A percentile compares a stretch with the other conserved stretches of the same genome.
Evolutionary conservation across 2,888 invertebrate genomes (phyloP).

Genomic region (Sminthurinus aureus): DNA sequence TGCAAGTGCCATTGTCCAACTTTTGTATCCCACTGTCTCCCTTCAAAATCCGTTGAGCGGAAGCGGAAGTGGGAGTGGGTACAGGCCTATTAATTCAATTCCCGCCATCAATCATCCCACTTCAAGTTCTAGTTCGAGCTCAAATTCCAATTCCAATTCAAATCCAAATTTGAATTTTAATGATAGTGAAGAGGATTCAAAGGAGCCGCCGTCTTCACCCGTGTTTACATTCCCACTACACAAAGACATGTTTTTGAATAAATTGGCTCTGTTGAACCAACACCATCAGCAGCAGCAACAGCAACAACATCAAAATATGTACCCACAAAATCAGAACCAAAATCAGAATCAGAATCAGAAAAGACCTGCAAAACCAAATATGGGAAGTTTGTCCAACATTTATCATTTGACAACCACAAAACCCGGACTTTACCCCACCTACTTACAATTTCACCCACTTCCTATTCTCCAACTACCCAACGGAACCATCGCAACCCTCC

Average conservation of each 20-base stretch:
- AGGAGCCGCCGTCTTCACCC: background rate
- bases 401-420: conserved; percentile 23
- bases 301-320: no score
- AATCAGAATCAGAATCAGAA: background rate
- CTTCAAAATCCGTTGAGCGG: background rate
- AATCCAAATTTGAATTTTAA: background rate
- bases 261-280: conserved; percentile 8
- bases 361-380: background rate
- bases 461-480: background rate
- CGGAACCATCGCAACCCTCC: background rate
- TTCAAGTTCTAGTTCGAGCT: background rate
- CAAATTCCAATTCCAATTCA: background rate
- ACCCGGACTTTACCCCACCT: conserved; percentile 28
- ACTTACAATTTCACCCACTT: conserved; percentile 27
- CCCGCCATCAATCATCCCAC: background rate
- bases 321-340: no score
- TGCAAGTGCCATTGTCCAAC: conserved; percentile 34
- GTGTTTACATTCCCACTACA: background rate
- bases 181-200: background rate
- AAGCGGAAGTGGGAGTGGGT: background rate
- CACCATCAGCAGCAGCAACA: background rate
- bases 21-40: conserved; percentile 24
- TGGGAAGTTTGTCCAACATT: background rate
- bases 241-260: background rate
- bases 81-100: background rate